Conservation (phyloP, 1,140 invertebrate species). For the Pseudomyrmex cubaensis region DNA sequence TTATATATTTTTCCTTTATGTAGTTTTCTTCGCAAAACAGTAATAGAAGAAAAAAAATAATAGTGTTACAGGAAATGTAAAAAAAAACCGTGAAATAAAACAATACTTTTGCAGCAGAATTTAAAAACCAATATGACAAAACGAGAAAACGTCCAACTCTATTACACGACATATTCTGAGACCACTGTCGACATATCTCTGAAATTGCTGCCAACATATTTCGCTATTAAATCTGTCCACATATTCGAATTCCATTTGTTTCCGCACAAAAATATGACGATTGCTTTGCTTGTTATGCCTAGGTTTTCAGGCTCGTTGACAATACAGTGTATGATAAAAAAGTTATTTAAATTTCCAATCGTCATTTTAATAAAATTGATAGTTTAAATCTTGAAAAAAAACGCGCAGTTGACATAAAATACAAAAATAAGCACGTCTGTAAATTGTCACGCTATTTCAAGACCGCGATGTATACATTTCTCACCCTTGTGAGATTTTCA, state of each 20-base stretch:
- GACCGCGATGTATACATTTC: not conserved
- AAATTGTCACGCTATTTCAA: conserved; percentile 7
- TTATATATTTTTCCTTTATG: not conserved
- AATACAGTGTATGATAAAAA: not conserved
- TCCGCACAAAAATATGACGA: conserved; percentile 45
- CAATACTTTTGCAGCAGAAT: conserved; percentile 8
- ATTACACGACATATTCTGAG: conserved; percentile 50
- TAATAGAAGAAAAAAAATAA: not conserved
- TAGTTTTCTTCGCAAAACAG: not conserved
- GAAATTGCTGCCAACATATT: conserved; percentile 33
- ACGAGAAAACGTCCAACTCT: not conserved
- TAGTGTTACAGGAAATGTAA: not conserved
- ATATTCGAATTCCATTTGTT: conserved; percentile 44
- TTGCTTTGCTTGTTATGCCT: conserved; percentile 15
- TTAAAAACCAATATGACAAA: conserved; percentile 36
- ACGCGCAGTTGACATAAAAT: not conserved
- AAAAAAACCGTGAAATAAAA: not conserved
- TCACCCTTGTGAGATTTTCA: conserved; percentile 1
- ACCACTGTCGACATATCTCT: conserved; percentile 25
- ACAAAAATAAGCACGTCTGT: not conserved
- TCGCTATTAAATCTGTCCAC: conserved; percentile 33
- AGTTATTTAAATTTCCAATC: not conserved
- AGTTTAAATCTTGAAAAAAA: conserved; percentile 16
- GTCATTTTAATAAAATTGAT: not conserved
- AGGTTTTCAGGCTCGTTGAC: conserved; percentile 7